These are phyloP conservation scores for Ectobius pallidus DNA, from an alignment of 2,888 invertebrate genomes.

Conservation along the genomic window DNA sequence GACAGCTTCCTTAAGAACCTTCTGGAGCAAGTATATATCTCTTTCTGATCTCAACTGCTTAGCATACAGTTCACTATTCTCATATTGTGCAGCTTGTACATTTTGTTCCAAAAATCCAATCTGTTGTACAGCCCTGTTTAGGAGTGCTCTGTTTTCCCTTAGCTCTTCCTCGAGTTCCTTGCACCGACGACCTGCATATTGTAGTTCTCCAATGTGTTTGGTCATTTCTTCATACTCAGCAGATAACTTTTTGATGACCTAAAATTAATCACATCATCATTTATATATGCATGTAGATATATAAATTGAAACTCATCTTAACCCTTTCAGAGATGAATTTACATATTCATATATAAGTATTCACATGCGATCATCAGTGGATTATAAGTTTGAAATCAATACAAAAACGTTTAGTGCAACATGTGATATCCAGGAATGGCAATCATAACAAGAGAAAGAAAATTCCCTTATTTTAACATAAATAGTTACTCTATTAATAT, in stretches of 20 bases:
- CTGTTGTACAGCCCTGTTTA: slow-evolving; percentile 33
- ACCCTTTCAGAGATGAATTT: too few species aligned
- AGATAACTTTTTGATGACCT: slow-evolving; percentile 54
- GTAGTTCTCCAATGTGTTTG: slow-evolving; percentile 44
- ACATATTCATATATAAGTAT: not conserved
- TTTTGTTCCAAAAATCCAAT: slow-evolving; percentile 60
- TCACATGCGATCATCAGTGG: not conserved
- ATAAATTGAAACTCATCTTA: not conserved
- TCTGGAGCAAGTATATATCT: slow-evolving; percentile 62
- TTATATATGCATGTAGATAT: not conserved
- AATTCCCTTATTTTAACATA: not conserved
- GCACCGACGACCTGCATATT: slow-evolving; percentile 40
- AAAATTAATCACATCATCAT: not conserved
- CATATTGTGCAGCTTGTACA: slow-evolving; percentile 59
- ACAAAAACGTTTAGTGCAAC: not conserved
- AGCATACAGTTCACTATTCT: slow-evolving; percentile 57
- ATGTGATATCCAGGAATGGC: not conserved
- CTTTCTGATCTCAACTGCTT: slow-evolving; percentile 59
- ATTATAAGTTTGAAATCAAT: too few species aligned
- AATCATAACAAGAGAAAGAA: not conserved
- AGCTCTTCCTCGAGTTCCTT: slow-evolving; percentile 40
- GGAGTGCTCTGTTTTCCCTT: slow-evolving; percentile 40
- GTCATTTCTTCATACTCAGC: slow-evolving; percentile 51
- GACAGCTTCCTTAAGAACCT: slow-evolving; percentile 64
- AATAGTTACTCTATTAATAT: too few species aligned